phyloP scores from a whole-genome alignment of 1,140 invertebrate genomes.

The Eurosta solidaginis region DNA sequence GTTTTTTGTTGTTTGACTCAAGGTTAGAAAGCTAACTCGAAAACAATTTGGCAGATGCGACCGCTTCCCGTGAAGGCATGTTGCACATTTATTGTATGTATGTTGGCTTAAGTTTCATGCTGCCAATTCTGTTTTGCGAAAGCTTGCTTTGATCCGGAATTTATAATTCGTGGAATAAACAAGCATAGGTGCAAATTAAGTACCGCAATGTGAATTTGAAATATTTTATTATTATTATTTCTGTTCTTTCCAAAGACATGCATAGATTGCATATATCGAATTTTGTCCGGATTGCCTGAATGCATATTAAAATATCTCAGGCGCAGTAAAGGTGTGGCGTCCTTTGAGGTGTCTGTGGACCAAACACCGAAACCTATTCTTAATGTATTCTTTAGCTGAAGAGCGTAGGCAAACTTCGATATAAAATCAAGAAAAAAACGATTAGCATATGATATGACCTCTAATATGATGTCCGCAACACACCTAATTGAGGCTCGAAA shows the following conservation, averaged over 20 bases:
- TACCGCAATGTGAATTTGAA: not conserved
- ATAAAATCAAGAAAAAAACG: too few species aligned
- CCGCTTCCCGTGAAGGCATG: not conserved
- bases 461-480: too few species aligned
- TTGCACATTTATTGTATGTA: not conserved
- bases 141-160: not conserved
- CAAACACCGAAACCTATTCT: too few species aligned
- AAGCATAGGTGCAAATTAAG: conserved; percentile 1
- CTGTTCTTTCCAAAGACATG: not conserved
- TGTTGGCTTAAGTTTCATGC: too few species aligned
- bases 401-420: too few species aligned
- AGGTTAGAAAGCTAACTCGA: not conserved
- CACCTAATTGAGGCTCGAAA: too few species aligned
- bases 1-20: not conserved
- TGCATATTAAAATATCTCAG: not conserved
- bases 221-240: not conserved
- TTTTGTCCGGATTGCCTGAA: not conserved
- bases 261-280: too few species aligned
- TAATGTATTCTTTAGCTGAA: too few species aligned
- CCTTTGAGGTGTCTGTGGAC: not conserved
- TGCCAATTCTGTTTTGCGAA: not conserved
- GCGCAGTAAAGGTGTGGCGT: not conserved
- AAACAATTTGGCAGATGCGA: not conserved
- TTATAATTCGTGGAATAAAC: not conserved
- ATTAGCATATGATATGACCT: too few species aligned